Evolutionary conservation across 2,888 invertebrate species (phyloP).

Genomic region (Acheta domesticus): DNA sequence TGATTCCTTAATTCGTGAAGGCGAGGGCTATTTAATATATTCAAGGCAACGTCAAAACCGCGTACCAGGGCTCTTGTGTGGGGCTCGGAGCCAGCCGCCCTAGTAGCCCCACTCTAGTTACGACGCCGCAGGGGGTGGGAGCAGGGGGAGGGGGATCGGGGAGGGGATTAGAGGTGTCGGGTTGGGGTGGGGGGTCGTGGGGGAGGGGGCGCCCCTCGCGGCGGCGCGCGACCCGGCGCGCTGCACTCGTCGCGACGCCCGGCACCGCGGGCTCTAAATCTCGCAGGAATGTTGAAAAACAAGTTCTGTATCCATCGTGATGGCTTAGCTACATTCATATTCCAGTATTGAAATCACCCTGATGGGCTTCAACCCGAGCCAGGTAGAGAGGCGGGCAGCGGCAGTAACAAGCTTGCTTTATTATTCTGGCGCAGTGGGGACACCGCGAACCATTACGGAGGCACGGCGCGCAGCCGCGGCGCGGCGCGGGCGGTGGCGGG

Average conservation of each 20-base stretch:
- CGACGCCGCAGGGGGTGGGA: too few species aligned
- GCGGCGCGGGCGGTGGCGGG: too few species aligned
- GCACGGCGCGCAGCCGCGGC: too few species aligned
- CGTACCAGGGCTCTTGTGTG: too few species aligned
- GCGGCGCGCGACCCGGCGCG: neutral
- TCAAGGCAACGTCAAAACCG: too few species aligned
- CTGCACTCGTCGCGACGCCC: neutral
- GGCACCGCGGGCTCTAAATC: constrained; percentile 19
- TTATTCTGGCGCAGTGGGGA: neutral
- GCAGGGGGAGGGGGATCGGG: too few species aligned
- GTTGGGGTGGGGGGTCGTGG: neutral
- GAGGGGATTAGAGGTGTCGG: neutral
- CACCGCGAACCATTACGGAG: too few species aligned
- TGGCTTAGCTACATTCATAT: constrained; percentile 23
- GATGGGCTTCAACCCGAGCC: neutral
- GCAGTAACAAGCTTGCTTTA: neutral
- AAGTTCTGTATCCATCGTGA: constrained; percentile 22
- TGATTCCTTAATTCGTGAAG: too few species aligned
- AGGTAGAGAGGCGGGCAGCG: neutral
- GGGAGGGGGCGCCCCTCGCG: neutral
- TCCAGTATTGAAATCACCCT: constrained; percentile 24
- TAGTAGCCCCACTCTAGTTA: too few species aligned
- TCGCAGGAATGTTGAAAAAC: constrained; percentile 25
- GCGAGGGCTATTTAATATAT: too few species aligned
- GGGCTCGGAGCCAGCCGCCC: too few species aligned